Evolutionary conservation across 2,797 vertebrate genomes (phyloP).

Genomic region (Trematomus bernacchii): DNA sequence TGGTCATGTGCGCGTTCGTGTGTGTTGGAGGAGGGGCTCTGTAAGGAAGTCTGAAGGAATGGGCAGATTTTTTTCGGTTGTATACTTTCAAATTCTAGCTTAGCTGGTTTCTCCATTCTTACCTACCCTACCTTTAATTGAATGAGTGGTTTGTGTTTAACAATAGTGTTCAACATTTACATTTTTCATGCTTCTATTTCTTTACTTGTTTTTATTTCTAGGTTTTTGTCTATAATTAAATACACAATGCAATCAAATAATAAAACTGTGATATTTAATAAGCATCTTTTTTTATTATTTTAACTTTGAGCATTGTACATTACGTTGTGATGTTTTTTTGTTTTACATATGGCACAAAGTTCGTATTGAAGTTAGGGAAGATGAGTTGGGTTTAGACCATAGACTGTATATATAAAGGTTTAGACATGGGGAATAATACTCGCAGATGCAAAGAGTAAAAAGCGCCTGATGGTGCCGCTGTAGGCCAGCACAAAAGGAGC

Average conservation of each 20-base stretch:
- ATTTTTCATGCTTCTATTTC: not conserved
- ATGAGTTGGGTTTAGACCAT: not conserved
- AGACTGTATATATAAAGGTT: too few species aligned
- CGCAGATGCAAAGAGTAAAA: slow-evolving; percentile 8
- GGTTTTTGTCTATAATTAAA: not conserved
- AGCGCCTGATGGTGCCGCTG: slow-evolving; percentile 69
- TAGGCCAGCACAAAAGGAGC: slow-evolving; percentile 14
- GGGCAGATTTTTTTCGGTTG: too few species aligned
- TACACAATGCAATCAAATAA: too few species aligned
- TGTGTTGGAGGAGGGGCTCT: too few species aligned
- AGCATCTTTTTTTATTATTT: not conserved
- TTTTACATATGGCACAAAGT: not conserved
- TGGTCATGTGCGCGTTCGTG: too few species aligned
- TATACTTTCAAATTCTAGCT: too few species aligned
- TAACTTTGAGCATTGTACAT: not conserved
- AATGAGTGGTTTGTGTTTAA: not conserved
- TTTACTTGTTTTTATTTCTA: not conserved
- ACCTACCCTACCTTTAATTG: not conserved
- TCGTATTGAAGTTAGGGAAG: not conserved
- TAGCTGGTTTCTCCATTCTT: too few species aligned
- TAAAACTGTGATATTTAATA: too few species aligned
- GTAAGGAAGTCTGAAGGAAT: too few species aligned
- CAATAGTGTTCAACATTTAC: too few species aligned
- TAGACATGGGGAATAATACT: not conserved
- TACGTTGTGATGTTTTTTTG: not conserved